Percentiles rank a stretch among this genome's conserved stretches.
Evolutionary conservation across 2,888 invertebrate genomes (phyloP).

Genomic region (Rhogogaster chlorosoma): DNA sequence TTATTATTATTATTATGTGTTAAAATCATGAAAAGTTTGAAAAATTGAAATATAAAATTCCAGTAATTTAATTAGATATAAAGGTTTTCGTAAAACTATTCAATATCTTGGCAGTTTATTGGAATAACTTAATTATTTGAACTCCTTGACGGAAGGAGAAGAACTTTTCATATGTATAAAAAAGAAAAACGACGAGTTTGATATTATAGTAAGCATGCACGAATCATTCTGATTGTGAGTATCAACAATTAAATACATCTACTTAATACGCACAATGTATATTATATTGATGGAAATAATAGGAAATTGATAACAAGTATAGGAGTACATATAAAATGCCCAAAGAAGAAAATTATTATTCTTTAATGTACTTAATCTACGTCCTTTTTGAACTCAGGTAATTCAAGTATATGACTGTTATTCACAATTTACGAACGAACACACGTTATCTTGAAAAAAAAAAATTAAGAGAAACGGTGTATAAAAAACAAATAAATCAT

Average conservation of each 20-base stretch:
- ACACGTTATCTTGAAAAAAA: neutral
- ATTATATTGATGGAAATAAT: constrained; percentile 22
- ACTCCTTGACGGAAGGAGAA: neutral
- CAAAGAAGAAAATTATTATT: constrained; percentile 6
- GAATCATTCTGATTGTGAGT: constrained; percentile 2
- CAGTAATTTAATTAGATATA: neutral
- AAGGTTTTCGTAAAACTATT: neutral
- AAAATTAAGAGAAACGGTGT: neutral
- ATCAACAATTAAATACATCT: neutral
- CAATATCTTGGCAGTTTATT: neutral
- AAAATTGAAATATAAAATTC: neutral
- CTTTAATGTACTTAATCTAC: neutral
- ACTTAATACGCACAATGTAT: neutral
- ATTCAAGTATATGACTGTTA: constrained; percentile 43
- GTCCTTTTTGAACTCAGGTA: constrained; percentile 48
- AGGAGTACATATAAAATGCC: constrained; percentile 37
- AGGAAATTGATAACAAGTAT: constrained; percentile 1
- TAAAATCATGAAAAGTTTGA: neutral
- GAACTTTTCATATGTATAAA: neutral
- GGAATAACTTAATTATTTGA: neutral
- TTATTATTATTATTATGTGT: neutral
- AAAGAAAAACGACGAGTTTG: neutral
- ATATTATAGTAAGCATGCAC: neutral
- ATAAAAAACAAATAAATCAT: neutral
- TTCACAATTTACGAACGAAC: neutral